phyloP scores from a whole-genome alignment of 1,140 invertebrate genomes.

The Leptopilina boulardi region DNA sequence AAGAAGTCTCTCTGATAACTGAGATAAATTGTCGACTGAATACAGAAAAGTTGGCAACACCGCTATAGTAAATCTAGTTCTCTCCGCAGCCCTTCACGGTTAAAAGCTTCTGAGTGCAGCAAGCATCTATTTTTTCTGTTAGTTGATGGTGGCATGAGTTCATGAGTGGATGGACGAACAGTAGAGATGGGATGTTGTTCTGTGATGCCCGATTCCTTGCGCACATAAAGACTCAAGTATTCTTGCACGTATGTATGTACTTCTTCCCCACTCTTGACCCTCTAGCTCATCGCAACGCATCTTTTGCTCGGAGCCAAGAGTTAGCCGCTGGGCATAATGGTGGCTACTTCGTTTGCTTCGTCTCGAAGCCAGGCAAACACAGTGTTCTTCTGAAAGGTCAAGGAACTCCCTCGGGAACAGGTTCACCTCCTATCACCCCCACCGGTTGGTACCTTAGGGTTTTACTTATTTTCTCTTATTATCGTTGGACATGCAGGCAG shows the following conservation, averaged over 20 bases:
- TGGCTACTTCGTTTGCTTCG: slow-evolving; percentile 67
- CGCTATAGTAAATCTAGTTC: slow-evolving; percentile 23
- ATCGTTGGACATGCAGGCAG: slow-evolving; percentile 64
- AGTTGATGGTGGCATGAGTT: slow-evolving; percentile 36
- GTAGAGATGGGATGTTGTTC: slow-evolving; percentile 65
- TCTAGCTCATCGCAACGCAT: slow-evolving; percentile 45
- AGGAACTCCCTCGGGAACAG: slow-evolving; percentile 77
- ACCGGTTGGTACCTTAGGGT: slow-evolving; percentile 66
- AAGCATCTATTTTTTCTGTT: slow-evolving; percentile 24
- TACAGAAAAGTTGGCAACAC: slow-evolving; percentile 21
- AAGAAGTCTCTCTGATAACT: too few relatives aligned
- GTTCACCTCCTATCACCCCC: slow-evolving; percentile 72
- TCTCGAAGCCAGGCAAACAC: slow-evolving; percentile 55
- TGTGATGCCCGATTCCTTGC: slow-evolving; percentile 53
- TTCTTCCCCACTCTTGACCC: slow-evolving; percentile 8
- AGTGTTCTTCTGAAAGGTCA: slow-evolving; percentile 68
- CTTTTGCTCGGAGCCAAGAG: slow-evolving; percentile 55
- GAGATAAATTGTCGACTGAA: not conserved
- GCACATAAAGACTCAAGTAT: not conserved
- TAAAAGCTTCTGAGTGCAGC: slow-evolving; percentile 47
- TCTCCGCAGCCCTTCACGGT: slow-evolving; percentile 34
- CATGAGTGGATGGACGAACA: slow-evolving; percentile 56
- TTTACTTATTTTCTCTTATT: slow-evolving; percentile 73
- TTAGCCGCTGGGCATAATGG: slow-evolving; percentile 69
- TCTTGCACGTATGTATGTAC: not conserved